These are phyloP conservation scores for Burhinus bistriatus DNA, from an alignment of 2,113 vertebrate species.

Conservation along the genomic window DNA sequence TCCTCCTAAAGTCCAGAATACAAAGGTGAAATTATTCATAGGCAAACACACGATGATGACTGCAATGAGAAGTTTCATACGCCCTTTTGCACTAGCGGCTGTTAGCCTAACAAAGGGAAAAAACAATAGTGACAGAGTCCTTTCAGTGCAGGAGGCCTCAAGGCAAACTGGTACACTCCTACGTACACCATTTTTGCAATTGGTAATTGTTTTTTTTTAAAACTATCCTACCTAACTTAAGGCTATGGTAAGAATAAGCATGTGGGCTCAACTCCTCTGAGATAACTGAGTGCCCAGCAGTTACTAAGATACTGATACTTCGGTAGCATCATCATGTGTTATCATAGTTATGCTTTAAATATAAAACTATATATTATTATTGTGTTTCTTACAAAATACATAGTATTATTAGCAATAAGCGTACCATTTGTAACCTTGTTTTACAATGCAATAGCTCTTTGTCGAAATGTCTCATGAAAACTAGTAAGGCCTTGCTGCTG, in stretches of 20 bases:
- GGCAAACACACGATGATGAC: not conserved
- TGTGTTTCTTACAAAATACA: not conserved
- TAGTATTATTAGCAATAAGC: not conserved
- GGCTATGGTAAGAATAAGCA: not conserved
- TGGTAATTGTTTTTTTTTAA: not conserved
- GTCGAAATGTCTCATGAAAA: not conserved
- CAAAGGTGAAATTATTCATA: slow-evolving; percentile 36
- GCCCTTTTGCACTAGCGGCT: accelerated
- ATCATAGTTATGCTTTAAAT: not conserved
- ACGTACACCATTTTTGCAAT: not conserved
- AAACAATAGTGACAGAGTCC: not conserved
- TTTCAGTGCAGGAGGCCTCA: not conserved
- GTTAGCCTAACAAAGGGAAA: not conserved
- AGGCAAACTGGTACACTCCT: not conserved
- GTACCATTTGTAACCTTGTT: not conserved
- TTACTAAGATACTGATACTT: not conserved
- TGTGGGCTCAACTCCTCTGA: not conserved
- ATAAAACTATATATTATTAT: not conserved
- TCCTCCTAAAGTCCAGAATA: slow-evolving; percentile 11
- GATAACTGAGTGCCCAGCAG: accelerated
- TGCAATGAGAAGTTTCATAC: not conserved
- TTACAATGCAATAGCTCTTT: not conserved
- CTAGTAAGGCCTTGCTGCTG: not conserved
- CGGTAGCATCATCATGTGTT: not conserved
- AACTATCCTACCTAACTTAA: not conserved